Conservation (phyloP, 2,888 invertebrate species). For the Protophormia terraenovae region DNA sequence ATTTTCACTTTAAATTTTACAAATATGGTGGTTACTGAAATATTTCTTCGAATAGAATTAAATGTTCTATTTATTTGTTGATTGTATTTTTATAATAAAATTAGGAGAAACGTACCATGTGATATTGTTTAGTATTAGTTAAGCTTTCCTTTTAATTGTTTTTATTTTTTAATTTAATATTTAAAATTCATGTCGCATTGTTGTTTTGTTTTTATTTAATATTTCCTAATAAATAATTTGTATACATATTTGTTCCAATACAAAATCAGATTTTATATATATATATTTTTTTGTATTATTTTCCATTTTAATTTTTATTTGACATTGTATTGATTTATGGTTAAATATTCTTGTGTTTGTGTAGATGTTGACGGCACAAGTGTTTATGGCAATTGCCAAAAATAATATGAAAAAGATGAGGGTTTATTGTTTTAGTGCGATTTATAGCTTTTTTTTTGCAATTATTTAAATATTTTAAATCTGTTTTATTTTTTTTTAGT, state of each 20-base stretch:
- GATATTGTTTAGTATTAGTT: background rate
- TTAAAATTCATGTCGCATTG: constrained; percentile 7
- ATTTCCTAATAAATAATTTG: constrained; percentile 23
- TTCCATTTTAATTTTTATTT: constrained; percentile 45
- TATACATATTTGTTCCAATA: background rate
- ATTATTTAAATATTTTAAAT: constrained; percentile 19
- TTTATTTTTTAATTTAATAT: background rate
- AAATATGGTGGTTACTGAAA: background rate
- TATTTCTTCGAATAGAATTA: background rate
- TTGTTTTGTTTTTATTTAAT: constrained; percentile 5
- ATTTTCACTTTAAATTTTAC: constrained; percentile 12
- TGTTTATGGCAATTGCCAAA: constrained; percentile 51
- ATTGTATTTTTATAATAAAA: background rate
- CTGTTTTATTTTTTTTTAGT: background rate
- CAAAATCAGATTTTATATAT: background rate
- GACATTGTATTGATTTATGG: constrained; percentile 62
- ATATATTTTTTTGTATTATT: background rate
- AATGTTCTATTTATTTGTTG: background rate
- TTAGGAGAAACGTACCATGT: background rate
- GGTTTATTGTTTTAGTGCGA: constrained; percentile 3
- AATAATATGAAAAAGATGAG: background rate
- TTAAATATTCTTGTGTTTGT: constrained; percentile 17
- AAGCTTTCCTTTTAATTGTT: constrained; percentile 9
- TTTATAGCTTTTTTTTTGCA: background rate
- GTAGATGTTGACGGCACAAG: constrained; percentile 24